Percentiles rank a stretch among this genome's conserved stretches.
Evolutionary conservation across 1,140 invertebrate genomes (phyloP).

Genomic region (Sarcophaga peregrina): DNA sequence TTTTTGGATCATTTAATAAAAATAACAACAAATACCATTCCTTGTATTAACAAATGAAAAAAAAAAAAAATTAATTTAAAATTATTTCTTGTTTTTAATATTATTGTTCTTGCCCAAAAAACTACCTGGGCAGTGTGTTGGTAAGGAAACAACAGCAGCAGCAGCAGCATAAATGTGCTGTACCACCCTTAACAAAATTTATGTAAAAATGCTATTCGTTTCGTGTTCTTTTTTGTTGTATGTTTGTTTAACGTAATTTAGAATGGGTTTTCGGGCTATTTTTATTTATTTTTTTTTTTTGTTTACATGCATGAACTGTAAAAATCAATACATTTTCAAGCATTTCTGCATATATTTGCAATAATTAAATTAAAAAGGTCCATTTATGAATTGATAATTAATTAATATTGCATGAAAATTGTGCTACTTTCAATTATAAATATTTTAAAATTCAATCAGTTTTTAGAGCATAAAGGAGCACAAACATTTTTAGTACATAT

Average conservation of each 20-base stretch:
- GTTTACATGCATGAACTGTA: not conserved
- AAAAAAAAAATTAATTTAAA: not conserved
- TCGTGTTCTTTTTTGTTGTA: no score
- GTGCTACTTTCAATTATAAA: not conserved
- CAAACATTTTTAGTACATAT: no score
- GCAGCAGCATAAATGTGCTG: not conserved
- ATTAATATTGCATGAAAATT: not conserved
- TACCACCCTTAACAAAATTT: not conserved
- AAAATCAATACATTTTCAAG: not conserved
- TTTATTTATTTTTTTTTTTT: not conserved
- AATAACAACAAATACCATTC: not conserved
- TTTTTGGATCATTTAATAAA: no score
- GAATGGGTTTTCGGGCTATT: conserved; percentile 14
- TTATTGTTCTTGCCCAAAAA: not conserved
- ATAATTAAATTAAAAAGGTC: conserved; percentile 3
- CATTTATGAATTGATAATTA: not conserved
- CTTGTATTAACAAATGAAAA: not conserved
- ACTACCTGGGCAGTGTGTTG: no score
- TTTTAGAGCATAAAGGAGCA: no score
- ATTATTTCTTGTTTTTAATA: not conserved
- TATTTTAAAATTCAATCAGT: no score
- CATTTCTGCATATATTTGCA: not conserved
- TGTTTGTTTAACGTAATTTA: not conserved
- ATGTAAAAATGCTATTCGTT: no score
- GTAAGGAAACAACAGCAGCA: not conserved